phyloP scores from a whole-genome alignment of 2,888 invertebrate species.

The Metopia argyrocephala region DNA sequence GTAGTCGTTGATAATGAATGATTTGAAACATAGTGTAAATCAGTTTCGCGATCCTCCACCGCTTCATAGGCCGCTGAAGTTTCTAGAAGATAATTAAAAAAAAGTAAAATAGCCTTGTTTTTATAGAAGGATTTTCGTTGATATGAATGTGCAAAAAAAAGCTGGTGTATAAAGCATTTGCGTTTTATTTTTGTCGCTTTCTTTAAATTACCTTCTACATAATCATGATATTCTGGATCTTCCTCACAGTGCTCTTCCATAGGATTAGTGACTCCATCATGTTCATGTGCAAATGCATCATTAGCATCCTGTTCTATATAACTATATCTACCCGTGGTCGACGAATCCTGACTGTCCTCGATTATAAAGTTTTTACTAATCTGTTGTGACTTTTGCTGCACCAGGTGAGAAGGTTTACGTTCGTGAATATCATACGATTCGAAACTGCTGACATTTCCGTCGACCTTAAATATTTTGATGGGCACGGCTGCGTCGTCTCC shows the following conservation, averaged over 20 bases:
- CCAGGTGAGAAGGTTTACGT: neutral
- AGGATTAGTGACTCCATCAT: neutral
- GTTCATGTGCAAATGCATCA: neutral
- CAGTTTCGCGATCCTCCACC: slow-evolving; percentile 32
- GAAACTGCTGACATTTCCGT: slow-evolving; percentile 35
- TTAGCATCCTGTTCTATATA: slow-evolving; percentile 36
- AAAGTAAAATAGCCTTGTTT: no score
- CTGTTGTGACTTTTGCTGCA: neutral
- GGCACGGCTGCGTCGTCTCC: neutral
- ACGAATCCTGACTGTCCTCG: slow-evolving; percentile 36
- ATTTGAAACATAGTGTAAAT: neutral
- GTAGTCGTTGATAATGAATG: slow-evolving; percentile 15
- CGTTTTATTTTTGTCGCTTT: no score
- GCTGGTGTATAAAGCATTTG: no score
- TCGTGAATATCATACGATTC: slow-evolving; percentile 54
- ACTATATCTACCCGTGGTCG: slow-evolving; percentile 14
- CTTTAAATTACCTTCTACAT: slow-evolving; percentile 61
- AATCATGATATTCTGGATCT: slow-evolving; percentile 60
- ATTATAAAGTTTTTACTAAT: slow-evolving; percentile 18
- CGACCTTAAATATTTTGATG: slow-evolving; percentile 33
- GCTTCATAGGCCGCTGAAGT: slow-evolving; percentile 57
- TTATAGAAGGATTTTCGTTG: no score
- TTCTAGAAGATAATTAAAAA: no score
- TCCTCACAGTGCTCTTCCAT: slow-evolving; percentile 4
- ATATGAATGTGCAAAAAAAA: no score